These are phyloP conservation scores for Meiosimyza decipiens DNA, from an alignment of 2,888 invertebrate species.

Conservation along the genomic window DNA sequence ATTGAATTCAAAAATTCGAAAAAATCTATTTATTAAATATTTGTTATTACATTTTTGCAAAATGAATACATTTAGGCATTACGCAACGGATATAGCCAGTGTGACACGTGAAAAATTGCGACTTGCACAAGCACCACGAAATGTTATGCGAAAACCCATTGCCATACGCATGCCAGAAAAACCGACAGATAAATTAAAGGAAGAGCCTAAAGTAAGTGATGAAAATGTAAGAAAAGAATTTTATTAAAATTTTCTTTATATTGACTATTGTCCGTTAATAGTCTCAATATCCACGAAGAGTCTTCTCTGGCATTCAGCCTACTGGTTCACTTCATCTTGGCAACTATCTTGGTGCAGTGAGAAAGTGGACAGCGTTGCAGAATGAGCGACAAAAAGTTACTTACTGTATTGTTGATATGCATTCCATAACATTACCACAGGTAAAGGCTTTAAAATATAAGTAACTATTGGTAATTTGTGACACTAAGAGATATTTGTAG, in stretches of 20 bases:
- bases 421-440: conserved; percentile 88
- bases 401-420: conserved; percentile 90
- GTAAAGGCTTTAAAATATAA: conserved; percentile 62
- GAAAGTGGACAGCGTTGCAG: conserved; percentile 87
- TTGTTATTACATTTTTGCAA: not conserved
- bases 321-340: conserved; percentile 95
- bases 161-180: not conserved
- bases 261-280: conserved; percentile 34
- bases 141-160: too few species aligned
- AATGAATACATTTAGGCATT: not conserved
- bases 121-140: too few species aligned
- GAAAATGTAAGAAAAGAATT: not conserved
- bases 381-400: conserved; percentile 76
- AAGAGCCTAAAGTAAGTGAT: not conserved
- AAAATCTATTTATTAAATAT: conserved; percentile 12
- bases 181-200: conserved; percentile 29
- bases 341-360: conserved; percentile 95
- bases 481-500: too few species aligned
- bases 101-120: too few species aligned
- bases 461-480: too few species aligned
- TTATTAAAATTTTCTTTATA: not conserved
- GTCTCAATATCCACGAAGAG: conserved; percentile 69
- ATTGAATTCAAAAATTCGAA: conserved; percentile 28
- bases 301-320: conserved; percentile 96
- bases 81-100: too few species aligned